Evolutionary conservation across 1,140 invertebrate species (phyloP).

Genomic region (Adoxophyes honmai): DNA sequence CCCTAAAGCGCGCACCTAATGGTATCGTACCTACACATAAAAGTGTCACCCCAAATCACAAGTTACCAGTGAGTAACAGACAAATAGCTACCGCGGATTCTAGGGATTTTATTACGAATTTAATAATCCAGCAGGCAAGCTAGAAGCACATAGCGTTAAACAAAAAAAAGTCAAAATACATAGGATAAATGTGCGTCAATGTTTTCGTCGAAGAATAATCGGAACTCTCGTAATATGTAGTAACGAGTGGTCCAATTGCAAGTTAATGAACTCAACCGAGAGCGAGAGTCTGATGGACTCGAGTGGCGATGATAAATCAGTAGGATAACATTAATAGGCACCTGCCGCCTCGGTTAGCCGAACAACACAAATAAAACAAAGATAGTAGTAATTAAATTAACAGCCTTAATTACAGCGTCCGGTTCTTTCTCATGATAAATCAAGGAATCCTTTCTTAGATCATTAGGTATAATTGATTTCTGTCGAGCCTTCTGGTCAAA

Average conservation of each 20-base stretch:
- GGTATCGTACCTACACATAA: no score
- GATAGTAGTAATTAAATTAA: constrained; percentile 38
- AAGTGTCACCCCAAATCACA: no score
- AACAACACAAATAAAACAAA: constrained; percentile 36
- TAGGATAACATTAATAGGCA: constrained; percentile 28
- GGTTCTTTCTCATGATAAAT: constrained; percentile 43
- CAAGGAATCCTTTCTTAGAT: constrained; percentile 37
- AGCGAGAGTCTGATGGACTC: constrained; percentile 10
- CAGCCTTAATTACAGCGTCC: constrained; percentile 23
- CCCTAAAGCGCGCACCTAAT: no score
- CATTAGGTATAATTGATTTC: constrained; percentile 64
- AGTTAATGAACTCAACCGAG: constrained; percentile 12
- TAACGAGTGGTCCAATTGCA: not conserved
- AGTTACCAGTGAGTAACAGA: no score
- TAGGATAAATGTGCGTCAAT: no score
- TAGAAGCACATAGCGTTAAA: no score
- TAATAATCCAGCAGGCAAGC: no score
- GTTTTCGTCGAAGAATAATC: no score
- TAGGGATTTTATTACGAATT: no score
- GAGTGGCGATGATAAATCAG: constrained; percentile 12
- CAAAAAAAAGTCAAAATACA: no score
- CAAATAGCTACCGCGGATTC: not conserved
- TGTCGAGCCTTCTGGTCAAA: constrained; percentile 15
- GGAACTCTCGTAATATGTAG: not conserved
- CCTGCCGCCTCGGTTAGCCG: constrained; percentile 28